These are phyloP conservation scores for Listronotus bonariensis DNA, from an alignment of 1,140 invertebrate genomes.

Conservation along the genomic window DNA sequence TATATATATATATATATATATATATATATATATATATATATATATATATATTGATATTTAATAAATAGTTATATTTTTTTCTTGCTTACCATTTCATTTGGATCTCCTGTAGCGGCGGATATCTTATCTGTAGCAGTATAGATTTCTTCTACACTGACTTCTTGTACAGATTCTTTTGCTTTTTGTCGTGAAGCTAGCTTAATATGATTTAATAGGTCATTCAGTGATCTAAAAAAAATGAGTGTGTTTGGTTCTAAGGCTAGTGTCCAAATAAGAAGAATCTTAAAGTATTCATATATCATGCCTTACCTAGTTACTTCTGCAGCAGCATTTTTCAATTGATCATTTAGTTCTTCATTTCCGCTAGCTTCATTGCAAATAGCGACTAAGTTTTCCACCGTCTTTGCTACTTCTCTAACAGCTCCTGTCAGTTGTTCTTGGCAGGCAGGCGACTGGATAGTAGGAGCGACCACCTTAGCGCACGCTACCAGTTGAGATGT, in stretches of 20 bases:
- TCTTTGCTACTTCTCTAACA: slow-evolving; percentile 87
- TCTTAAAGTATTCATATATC: no score
- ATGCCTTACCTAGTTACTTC: slow-evolving; percentile 73
- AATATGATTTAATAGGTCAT: slow-evolving; percentile 90
- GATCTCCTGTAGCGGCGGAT: slow-evolving; percentile 80
- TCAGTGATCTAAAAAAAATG: slow-evolving; percentile 65
- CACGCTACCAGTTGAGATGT: slow-evolving; percentile 98
- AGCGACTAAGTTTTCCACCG: slow-evolving; percentile 88
- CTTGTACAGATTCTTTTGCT: slow-evolving; percentile 65
- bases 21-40: neutral
- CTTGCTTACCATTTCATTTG: slow-evolving; percentile 85
- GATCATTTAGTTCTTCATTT: slow-evolving; percentile 72
- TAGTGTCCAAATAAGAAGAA: no score
- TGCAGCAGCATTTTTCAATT: slow-evolving; percentile 82
- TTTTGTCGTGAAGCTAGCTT: slow-evolving; percentile 62
- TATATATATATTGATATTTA: no score
- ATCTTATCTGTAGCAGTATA: slow-evolving; percentile 88
- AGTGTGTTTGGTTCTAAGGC: no score
- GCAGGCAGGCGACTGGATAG: slow-evolving; percentile 87
- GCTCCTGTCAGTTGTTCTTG: slow-evolving; percentile 93
- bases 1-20: no score
- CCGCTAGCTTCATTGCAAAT: slow-evolving; percentile 74
- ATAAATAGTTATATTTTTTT: no score
- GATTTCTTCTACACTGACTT: slow-evolving; percentile 85
- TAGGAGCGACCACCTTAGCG: slow-evolving; percentile 90